phyloP scores from a whole-genome alignment of 2,113 vertebrate genomes.

The Eurystomus gularis region DNA sequence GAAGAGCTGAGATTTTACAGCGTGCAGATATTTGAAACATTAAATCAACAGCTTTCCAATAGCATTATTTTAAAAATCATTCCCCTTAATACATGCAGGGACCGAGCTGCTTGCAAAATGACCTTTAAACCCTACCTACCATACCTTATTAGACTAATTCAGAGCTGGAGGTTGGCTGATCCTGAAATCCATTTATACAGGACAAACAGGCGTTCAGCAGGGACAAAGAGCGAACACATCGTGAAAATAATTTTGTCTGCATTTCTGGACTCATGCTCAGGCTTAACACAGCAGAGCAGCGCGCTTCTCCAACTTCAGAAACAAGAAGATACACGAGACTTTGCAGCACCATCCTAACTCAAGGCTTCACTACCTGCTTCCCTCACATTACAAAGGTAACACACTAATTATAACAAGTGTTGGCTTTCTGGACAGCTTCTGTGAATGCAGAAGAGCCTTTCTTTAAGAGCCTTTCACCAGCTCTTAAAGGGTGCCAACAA shows the following conservation, averaged over 20 bases:
- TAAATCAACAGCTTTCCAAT: constrained; percentile 28
- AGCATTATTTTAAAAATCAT: constrained; percentile 2
- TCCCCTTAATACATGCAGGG: background rate
- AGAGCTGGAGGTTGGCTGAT: constrained; percentile 19
- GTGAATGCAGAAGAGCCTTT: background rate
- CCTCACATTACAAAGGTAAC: background rate
- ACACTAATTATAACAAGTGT: background rate
- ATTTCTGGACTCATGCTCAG: background rate
- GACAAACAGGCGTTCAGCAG: constrained; percentile 27
- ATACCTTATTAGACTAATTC: constrained; percentile 21
- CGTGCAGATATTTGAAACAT: background rate
- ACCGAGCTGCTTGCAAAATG: constrained; percentile 25
- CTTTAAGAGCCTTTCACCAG: background rate
- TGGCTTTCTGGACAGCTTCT: background rate
- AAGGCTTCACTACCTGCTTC: background rate
- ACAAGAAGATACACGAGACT: background rate
- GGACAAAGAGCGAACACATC: background rate
- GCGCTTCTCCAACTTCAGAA: background rate
- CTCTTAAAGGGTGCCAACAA: background rate
- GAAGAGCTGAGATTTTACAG: background rate
- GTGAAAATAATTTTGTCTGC: constrained; percentile 22
- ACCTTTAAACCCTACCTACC: constrained; percentile 5
- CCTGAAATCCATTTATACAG: constrained; percentile 22
- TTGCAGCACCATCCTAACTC: background rate
- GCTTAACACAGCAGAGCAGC: background rate